Evolutionary conservation across 1,140 invertebrate species (phyloP).

Genomic region (Hyles vespertilio): DNA sequence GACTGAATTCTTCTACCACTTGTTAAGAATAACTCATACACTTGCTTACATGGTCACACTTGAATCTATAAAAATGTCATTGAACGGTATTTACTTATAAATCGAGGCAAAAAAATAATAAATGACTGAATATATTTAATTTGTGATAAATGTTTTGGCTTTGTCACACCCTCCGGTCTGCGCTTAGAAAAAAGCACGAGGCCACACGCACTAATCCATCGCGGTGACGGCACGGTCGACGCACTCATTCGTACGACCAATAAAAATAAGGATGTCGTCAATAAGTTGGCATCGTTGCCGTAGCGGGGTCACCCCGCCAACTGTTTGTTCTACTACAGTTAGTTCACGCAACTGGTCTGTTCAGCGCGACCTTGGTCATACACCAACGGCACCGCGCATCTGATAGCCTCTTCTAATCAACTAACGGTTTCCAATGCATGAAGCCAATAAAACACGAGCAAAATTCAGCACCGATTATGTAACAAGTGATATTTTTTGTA

Average conservation of each 20-base stretch:
- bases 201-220: constrained; percentile 62
- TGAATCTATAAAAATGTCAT: too few relatives aligned
- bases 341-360: constrained; percentile 19
- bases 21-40: too few relatives aligned
- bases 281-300: constrained; percentile 63
- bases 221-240: constrained; percentile 61
- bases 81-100: too few relatives aligned
- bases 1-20: too few relatives aligned
- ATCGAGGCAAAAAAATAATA: too few relatives aligned
- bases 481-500: neutral
- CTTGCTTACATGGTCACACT: too few relatives aligned
- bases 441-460: neutral
- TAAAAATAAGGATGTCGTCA: constrained; percentile 75
- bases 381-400: constrained; percentile 3
- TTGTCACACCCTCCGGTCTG: constrained; percentile 14
- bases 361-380: constrained; percentile 18
- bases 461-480: neutral
- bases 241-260: constrained; percentile 60
- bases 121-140: neutral
- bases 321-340: constrained; percentile 27
- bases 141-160: neutral
- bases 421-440: neutral
- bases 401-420: constrained; percentile 1
- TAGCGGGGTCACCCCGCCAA: constrained; percentile 50
- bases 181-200: constrained; percentile 59